Conservation (phyloP, 2,888 invertebrate species). For the Keiferia lycopersicella region DNA sequence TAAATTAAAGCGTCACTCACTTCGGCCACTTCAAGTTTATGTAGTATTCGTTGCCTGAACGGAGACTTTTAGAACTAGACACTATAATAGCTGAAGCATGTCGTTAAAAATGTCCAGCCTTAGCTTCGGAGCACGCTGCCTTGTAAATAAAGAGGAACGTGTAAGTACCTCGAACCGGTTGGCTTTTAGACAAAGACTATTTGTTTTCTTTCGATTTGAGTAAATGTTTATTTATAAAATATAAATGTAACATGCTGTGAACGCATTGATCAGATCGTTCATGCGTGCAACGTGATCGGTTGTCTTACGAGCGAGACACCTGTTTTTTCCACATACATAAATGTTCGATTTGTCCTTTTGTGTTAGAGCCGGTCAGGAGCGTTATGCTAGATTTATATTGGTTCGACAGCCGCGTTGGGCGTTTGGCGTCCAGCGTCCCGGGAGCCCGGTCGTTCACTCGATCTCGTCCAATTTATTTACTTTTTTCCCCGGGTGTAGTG, state of each 20-base stretch:
- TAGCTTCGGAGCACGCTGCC: background rate
- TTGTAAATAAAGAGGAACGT: slow-evolving; percentile 10
- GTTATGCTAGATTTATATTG: slow-evolving; percentile 29
- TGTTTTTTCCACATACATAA: slow-evolving; percentile 11
- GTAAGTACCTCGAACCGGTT: slow-evolving; percentile 13
- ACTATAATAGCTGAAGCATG: slow-evolving; percentile 12
- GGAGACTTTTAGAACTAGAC: slow-evolving; percentile 18
- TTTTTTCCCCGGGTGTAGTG: slow-evolving; percentile 75
- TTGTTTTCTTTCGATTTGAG: background rate
- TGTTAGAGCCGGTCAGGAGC: slow-evolving; percentile 20
- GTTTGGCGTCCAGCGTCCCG: slow-evolving; percentile 48
- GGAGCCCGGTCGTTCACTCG: slow-evolving; percentile 62
- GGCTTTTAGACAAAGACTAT: slow-evolving; percentile 1
- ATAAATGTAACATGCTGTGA: slow-evolving; percentile 15
- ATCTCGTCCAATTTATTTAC: slow-evolving; percentile 72
- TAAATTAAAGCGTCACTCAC: slow-evolving; percentile 28
- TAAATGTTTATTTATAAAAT: slow-evolving; percentile 11
- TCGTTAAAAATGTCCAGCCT: slow-evolving; percentile 16
- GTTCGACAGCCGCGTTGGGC: slow-evolving; percentile 37
- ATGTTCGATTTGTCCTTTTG: slow-evolving; percentile 24
- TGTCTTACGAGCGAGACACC: slow-evolving; percentile 11
- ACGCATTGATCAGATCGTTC: slow-evolving; percentile 15
- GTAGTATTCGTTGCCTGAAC: slow-evolving; percentile 18
- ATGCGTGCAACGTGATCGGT: slow-evolving; percentile 13
- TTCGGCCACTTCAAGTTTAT: slow-evolving; percentile 17